Evolutionary conservation across 2,797 vertebrate species (phyloP), one percentile per base, ranked within the genome.

Genomic region (Thalassophryne amazonica): DNA sequence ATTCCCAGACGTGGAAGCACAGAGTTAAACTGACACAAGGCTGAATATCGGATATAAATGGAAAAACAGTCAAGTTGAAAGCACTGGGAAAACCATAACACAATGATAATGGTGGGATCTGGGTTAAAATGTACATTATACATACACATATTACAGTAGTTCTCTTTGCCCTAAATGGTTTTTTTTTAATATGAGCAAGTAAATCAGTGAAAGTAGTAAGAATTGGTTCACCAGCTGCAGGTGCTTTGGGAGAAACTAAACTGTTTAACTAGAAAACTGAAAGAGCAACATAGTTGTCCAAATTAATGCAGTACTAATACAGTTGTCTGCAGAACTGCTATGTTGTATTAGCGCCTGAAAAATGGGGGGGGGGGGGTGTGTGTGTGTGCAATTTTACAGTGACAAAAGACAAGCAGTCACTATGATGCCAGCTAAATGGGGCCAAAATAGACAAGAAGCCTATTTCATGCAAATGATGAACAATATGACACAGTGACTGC

Each of bases 331-430:
- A 46, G 27, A 51, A 37, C 19, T 49, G 16, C 12, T 50, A 43
- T 35, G 16, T 13, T 47, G 49, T 59, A 62, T 56, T 41, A 45
- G 38, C 39, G 45, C 11, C 35, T 55, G 42, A 20, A 74, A 81
- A 56, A 47, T 69, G 60, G 60, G 66, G 72, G 53, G 32, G 46
- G 54, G 56, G 46, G 69, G 69, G 51, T 39, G 50, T 55, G 38
- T 55, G 36, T 61, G 39, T 19, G n/a, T n/a, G n/a, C n/a, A n/a
- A n/a, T n/a, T n/a, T n/a, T n/a, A n/a, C n/a, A n/a, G n/a, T n/a
- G n/a, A n/a, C n/a, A n/a, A n/a, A n/a, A n/a, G n/a, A n/a, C n/a
- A n/a, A n/a, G n/a, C n/a, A n/a, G n/a, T n/a, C n/a, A n/a, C n/a
- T n/a, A n/a, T n/a, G n/a, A n/a, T n/a, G n/a, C n/a, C n/a, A n/a